Evolutionary conservation across 2,888 invertebrate species (phyloP).

Genomic region (Spatulosminthurus flaviceps): DNA sequence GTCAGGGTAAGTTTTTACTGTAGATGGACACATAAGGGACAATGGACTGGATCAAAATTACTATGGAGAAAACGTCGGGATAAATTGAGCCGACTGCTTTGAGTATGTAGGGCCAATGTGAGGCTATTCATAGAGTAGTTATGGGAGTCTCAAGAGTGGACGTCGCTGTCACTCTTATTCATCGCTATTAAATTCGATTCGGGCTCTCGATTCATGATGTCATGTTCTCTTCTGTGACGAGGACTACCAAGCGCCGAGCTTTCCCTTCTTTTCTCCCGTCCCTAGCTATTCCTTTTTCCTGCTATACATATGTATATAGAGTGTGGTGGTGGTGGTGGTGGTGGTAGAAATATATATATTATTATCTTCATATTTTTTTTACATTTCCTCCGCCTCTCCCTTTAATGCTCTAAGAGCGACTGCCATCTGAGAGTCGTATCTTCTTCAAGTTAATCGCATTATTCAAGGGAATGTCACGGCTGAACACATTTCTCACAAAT

Average conservation of each 20-base stretch:
- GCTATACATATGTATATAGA: no score
- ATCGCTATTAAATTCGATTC: constrained; percentile 49
- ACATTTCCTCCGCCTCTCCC: background rate
- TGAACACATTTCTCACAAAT: no score
- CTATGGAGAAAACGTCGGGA: constrained; percentile 37
- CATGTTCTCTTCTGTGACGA: constrained; percentile 33
- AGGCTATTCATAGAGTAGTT: constrained; percentile 17
- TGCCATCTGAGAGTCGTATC: no score
- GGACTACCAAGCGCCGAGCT: background rate
- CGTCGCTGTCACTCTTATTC: constrained; percentile 49
- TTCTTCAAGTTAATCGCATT: no score
- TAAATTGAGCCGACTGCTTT: constrained; percentile 38
- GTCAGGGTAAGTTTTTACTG: background rate
- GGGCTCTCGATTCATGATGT: constrained; percentile 42
- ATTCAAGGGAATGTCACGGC: no score
- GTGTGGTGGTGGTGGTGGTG: no score
- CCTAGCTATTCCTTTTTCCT: background rate
- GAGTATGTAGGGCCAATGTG: background rate
- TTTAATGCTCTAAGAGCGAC: background rate
- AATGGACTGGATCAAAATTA: constrained; percentile 34
- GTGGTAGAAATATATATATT: no score
- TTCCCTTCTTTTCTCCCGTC: constrained; percentile 16
- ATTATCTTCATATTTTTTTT: background rate
- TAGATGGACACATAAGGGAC: constrained; percentile 21
- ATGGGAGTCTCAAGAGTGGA: constrained; percentile 42